Conservation (phyloP, 2,797 vertebrate genomes). For the Aphelocoma californica region DNA sequence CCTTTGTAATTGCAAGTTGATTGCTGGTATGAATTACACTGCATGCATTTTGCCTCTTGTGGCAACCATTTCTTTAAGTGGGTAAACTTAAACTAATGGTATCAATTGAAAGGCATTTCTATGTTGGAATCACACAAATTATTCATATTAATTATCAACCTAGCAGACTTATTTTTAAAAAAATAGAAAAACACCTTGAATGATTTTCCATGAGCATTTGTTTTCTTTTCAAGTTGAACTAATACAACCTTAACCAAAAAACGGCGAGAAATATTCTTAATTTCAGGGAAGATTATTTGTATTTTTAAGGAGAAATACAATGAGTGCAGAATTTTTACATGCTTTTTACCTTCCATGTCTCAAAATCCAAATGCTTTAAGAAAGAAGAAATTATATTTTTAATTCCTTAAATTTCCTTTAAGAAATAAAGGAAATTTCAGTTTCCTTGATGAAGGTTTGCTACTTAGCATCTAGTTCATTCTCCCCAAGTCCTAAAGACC, state of each 20-base stretch:
- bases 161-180: not conserved
- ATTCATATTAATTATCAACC: slow-evolving; percentile 44
- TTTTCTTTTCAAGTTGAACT: not conserved
- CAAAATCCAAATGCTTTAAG: not conserved
- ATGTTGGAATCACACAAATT: slow-evolving; percentile 16
- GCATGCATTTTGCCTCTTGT: slow-evolving; percentile 32
- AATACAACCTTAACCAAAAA: not conserved
- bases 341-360: not conserved
- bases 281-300: not conserved
- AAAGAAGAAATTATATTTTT: not conserved
- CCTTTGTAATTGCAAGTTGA: slow-evolving; percentile 73
- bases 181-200: not conserved
- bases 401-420: not conserved
- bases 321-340: not conserved
- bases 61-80: slow-evolving; percentile 60
- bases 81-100: slow-evolving; percentile 69
- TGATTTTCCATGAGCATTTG: not conserved
- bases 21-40: slow-evolving; percentile 68
- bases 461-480: not conserved
- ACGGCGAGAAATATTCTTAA: not conserved
- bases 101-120: slow-evolving; percentile 16
- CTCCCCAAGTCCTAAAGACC: not conserved
- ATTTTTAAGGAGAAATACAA: not conserved
- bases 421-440: not conserved
- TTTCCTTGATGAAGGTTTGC: not conserved